Base-by-base conservation (phyloP, 2,113 vertebrate species). In the Callospermophilus lateralis region DNA sequence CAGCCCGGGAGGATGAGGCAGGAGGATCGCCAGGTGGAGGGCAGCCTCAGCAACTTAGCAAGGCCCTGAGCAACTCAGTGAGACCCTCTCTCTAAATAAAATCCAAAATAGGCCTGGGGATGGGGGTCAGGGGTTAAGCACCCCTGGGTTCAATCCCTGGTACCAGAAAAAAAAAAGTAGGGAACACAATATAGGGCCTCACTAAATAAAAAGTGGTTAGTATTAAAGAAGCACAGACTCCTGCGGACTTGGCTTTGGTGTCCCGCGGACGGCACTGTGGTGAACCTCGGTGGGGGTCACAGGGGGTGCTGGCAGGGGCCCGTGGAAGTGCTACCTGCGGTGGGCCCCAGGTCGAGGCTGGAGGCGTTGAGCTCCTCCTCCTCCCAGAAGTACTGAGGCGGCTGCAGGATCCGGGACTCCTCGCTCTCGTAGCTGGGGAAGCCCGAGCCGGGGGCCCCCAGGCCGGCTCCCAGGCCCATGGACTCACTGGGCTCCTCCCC, bases 341-440 rank as follows among this genome's bases (percentile, higher is more conserved):
- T 97, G 0, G 98, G 97, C 16, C 98, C 98, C 83, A 98, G 95
- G 93, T 99, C 99, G 97, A 99, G 81, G 76, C 90, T 99, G 94
- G 98, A 99, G 78, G 97, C 98, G 0, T 99, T 99, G 89, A 98
- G 95, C 34, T 97, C 98, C 5, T 98, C 98, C 92, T 98, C 98
- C 84, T 99, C 99, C 99, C 99, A 99, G 95, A 99, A 99, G 94
- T 99, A 99, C 94, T 99, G 98, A 0, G 98, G 98, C 0, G 98
- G 98, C 95, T 98, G 98, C 22, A 98, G 92, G 28, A 98, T 98
- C 84, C 98, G 99, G 84, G 98, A 98, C 78, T 99, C 99, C 65
- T 99, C 99, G 0, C 98, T 98, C 98, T 99, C 99, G 22, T 98
- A 97, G 0, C 99, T 99, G 93, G 99, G 98, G 97, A 99, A 99